Percentiles rank a stretch among this genome's conserved stretches.
Conservation (phyloP, 2,888 invertebrate genomes). For the Heliconius erato region DNA sequence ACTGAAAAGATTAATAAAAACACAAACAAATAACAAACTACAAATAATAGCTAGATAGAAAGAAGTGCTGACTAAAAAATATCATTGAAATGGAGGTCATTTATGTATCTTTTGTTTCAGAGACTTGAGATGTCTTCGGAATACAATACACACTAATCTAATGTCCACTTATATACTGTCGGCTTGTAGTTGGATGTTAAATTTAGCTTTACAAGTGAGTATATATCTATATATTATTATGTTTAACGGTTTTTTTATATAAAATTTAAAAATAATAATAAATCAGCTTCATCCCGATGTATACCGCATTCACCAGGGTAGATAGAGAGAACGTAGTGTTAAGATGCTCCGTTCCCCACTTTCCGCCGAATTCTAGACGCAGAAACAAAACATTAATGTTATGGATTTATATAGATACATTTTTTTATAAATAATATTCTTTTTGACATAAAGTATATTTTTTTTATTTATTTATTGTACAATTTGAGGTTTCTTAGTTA, state of each 20-base stretch:
- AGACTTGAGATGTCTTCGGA: slow-evolving; percentile 95
- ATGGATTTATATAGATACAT: background rate
- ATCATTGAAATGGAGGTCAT: background rate
- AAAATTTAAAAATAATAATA: too few relatives aligned
- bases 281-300: too few relatives aligned
- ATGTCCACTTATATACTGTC: slow-evolving; percentile 97
- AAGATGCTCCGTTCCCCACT: too few relatives aligned
- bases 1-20: background rate
- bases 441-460: too few relatives aligned
- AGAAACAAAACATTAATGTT: background rate
- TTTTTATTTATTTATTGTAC: too few relatives aligned
- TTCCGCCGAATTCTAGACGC: too few relatives aligned
- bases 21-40: background rate
- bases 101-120: slow-evolving; percentile 85
- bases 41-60: background rate
- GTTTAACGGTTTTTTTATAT: too few relatives aligned
- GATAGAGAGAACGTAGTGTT: too few relatives aligned
- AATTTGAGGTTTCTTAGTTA: too few relatives aligned
- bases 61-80: background rate
- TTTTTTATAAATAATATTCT: background rate
- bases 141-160: slow-evolving; percentile 97
- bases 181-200: slow-evolving; percentile 95
- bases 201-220: slow-evolving; percentile 91
- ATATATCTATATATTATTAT: background rate
- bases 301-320: too few relatives aligned